These are phyloP conservation scores for Epinephelus malabaricus DNA, from an alignment of 2,797 vertebrate genomes.

Conservation along the genomic window DNA sequence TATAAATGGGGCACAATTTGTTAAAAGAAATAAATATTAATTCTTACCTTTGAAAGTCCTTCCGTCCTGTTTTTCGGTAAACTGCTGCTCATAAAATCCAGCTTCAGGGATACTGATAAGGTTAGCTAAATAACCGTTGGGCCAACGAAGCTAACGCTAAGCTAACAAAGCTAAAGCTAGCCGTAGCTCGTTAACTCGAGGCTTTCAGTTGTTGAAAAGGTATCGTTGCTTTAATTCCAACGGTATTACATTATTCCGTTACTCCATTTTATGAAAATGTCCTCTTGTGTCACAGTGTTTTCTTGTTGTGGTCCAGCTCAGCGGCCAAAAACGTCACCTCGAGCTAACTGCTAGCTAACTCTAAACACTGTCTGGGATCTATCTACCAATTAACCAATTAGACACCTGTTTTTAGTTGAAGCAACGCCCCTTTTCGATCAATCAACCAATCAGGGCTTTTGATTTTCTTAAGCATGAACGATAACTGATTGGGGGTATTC, in stretches of 20 bases:
- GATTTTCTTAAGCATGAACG: accelerated
- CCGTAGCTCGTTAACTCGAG: not conserved
- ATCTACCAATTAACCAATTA: not conserved
- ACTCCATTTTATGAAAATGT: not conserved
- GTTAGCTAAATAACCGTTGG: not conserved
- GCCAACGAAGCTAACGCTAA: not conserved
- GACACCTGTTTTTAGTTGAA: not conserved
- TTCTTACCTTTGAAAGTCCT: not conserved
- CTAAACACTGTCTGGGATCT: not conserved
- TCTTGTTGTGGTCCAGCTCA: too few species aligned
- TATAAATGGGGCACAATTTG: not conserved
- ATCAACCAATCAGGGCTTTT: not conserved
- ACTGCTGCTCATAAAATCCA: not conserved
- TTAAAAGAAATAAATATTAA: too few species aligned
- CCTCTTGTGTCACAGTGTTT: not conserved
- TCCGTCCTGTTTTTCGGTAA: not conserved
- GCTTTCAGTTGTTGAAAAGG: not conserved
- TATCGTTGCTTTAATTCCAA: too few species aligned
- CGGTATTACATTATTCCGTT: not conserved
- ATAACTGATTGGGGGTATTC: not conserved
- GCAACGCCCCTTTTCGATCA: too few species aligned
- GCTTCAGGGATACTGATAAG: too few species aligned
- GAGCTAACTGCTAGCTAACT: not conserved
- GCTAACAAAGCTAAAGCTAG: not conserved
- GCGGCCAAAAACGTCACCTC: not conserved